Evolutionary conservation across 2,888 invertebrate species (phyloP).

Genomic region (Apeira syringaria): DNA sequence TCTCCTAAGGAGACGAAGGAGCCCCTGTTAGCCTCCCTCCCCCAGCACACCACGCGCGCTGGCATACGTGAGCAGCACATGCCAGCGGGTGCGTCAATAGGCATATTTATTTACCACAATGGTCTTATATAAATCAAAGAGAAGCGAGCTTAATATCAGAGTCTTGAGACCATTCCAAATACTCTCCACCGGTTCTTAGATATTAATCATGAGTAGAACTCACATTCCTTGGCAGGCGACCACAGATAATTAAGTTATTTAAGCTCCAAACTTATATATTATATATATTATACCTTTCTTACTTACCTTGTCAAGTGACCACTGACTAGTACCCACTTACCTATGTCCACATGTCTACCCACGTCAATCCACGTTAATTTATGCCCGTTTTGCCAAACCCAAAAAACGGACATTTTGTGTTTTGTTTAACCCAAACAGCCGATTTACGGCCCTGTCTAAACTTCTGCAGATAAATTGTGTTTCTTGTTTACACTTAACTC

Average conservation of each 20-base stretch:
- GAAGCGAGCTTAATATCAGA: too few relatives aligned
- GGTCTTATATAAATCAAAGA: too few relatives aligned
- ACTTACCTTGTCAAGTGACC: constrained; percentile 12
- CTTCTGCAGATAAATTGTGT: constrained; percentile 57
- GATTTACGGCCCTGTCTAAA: constrained; percentile 71
- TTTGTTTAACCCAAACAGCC: constrained; percentile 74
- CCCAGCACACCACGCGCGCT: too few relatives aligned
- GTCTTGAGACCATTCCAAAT: too few relatives aligned
- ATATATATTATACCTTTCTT: background rate
- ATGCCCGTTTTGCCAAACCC: constrained; percentile 73
- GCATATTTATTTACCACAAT: too few relatives aligned
- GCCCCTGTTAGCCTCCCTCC: too few relatives aligned
- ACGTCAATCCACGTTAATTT: constrained; percentile 76
- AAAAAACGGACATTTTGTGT: constrained; percentile 55
- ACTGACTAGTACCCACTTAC: constrained; percentile 24
- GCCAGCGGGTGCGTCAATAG: too few relatives aligned
- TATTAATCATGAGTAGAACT: too few relatives aligned
- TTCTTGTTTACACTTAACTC: constrained; percentile 41
- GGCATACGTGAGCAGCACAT: too few relatives aligned
- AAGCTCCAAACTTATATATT: too few relatives aligned
- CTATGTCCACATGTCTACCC: constrained; percentile 62
- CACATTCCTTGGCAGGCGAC: background rate
- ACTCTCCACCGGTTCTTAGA: too few relatives aligned
- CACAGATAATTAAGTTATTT: background rate
- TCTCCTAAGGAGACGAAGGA: too few relatives aligned